Evolutionary conservation across 2,113 vertebrate species (phyloP).

Genomic region (Oreochromis tanganicae): DNA sequence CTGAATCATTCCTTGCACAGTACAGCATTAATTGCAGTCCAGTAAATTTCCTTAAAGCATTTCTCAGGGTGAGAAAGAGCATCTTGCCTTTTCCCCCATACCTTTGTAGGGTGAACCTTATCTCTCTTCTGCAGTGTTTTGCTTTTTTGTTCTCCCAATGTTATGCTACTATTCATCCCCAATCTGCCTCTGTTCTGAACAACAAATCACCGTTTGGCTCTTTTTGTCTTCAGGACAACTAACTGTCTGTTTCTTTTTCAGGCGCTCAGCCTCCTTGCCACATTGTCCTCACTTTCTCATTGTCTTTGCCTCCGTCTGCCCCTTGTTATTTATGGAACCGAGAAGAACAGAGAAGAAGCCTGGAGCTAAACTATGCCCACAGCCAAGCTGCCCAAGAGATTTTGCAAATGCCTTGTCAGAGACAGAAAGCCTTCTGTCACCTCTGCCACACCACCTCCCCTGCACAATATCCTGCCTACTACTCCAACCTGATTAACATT

Average conservation of each 20-base stretch:
- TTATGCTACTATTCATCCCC: constrained; percentile 69
- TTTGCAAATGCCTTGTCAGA: constrained; percentile 34
- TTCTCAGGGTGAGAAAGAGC: constrained; percentile 41
- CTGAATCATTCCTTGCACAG: background rate
- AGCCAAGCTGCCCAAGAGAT: constrained; percentile 36
- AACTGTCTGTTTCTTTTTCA: constrained; percentile 65
- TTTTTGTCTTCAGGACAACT: constrained; percentile 67
- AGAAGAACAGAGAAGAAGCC: constrained; percentile 33
- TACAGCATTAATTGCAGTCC: constrained; percentile 3
- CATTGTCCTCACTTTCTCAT: constrained; percentile 58
- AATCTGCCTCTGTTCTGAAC: constrained; percentile 62
- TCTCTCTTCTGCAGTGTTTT: constrained; percentile 60
- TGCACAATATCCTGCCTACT: background rate
- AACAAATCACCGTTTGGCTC: constrained; percentile 67
- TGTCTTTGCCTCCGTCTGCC: constrained; percentile 56
- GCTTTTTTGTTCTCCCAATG: constrained; percentile 67
- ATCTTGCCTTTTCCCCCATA: constrained; percentile 40
- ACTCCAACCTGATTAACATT: constrained; percentile 15
- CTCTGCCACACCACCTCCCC: background rate
- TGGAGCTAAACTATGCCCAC: constrained; percentile 23
- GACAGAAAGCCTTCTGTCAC: constrained; percentile 37
- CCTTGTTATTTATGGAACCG: constrained; percentile 60
- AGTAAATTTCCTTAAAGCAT: constrained; percentile 30
- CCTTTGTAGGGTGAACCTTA: constrained; percentile 55
- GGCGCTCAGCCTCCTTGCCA: constrained; percentile 48